These are phyloP conservation scores for Bruchidius siliquastri DNA, from an alignment of 2,888 invertebrate species.

Conservation along the genomic window DNA sequence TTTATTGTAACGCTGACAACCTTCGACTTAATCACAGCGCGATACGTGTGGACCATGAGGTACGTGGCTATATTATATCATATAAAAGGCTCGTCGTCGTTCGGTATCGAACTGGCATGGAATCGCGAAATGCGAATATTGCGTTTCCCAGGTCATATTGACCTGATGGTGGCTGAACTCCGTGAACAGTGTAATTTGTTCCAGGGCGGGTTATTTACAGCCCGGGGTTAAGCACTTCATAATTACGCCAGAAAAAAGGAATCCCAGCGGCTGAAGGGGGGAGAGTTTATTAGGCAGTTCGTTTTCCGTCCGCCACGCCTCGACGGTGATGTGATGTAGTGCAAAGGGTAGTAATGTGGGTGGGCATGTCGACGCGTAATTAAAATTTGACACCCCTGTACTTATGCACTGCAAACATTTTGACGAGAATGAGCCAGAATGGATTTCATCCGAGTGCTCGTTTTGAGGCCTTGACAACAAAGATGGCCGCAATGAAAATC, in stretches of 20 bases:
- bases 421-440: no score
- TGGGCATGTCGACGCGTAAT: neutral
- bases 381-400: neutral
- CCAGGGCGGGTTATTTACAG: conserved; percentile 2
- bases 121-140: neutral
- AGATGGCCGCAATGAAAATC: no score
- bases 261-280: neutral
- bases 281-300: neutral
- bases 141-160: neutral
- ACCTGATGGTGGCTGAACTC: neutral
- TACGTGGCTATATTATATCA: no score
- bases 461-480: no score
- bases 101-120: no score
- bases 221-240: conserved; percentile 2
- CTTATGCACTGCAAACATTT: neutral
- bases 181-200: conserved; percentile 3
- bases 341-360: neutral
- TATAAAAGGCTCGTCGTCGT: no score
- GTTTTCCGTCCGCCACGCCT: neutral
- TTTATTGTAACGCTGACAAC: no score
- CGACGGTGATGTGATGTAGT: neutral
- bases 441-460: no score
- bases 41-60: no score
- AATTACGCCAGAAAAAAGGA: conserved; percentile 3
- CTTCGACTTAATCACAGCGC: no score